These are phyloP conservation scores for Nothobranchius kuhntae DNA, from an alignment of 2,113 vertebrate genomes.

Conservation along the genomic window DNA sequence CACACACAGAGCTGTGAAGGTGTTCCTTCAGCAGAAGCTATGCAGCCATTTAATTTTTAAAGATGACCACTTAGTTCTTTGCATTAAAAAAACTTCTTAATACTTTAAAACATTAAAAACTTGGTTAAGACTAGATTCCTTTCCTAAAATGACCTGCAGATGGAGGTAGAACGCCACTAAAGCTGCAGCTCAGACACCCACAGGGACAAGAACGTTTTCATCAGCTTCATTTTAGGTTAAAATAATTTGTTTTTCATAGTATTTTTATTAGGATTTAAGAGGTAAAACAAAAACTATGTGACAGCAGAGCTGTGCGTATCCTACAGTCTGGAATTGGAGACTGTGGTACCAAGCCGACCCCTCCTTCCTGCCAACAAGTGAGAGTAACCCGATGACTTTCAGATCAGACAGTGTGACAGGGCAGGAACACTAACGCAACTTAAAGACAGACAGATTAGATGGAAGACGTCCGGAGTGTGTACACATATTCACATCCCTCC, in stretches of 20 bases:
- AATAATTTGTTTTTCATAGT: too few species aligned
- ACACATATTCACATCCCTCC: constrained; percentile 21
- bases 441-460: constrained; percentile 56
- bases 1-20: background rate
- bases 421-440: constrained; percentile 27
- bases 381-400: constrained; percentile 27
- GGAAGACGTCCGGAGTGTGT: constrained; percentile 3
- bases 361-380: background rate
- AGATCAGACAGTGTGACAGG: constrained; percentile 39
- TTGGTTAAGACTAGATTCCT: background rate
- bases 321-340: too few species aligned
- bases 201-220: too few species aligned
- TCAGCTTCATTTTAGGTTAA: too few species aligned
- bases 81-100: background rate
- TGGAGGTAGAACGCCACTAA: constrained; percentile 66
- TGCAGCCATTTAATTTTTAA: background rate
- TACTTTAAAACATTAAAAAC: too few species aligned
- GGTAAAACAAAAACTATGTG: too few species aligned
- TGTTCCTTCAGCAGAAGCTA: background rate
- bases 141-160: constrained; percentile 61
- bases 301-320: too few species aligned
- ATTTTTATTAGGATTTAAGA: too few species aligned
- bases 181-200: background rate
- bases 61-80: background rate
- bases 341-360: too few species aligned